phyloP scores from a whole-genome alignment of 1,140 invertebrate genomes.

The Triops longicaudatus region DNA sequence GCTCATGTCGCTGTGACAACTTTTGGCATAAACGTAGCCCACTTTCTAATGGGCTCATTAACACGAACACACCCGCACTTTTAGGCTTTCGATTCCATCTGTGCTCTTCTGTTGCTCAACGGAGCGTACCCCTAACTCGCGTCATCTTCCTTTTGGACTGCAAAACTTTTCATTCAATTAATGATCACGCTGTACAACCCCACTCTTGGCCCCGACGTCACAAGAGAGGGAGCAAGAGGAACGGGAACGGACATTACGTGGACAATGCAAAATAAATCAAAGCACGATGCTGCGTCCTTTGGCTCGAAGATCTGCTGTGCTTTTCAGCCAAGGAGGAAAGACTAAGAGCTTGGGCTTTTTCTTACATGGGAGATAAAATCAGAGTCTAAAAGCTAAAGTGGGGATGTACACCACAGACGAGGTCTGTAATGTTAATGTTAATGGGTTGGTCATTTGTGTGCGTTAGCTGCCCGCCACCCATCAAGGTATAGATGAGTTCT shows the following conservation, averaged over 20 bases:
- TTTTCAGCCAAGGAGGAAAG: not conserved
- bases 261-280: conserved; percentile 4
- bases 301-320: not conserved
- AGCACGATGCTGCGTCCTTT: not conserved
- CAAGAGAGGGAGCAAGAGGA: not conserved
- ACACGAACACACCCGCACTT: conserved; percentile 9
- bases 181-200: not conserved
- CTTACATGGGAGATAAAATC: conserved; percentile 1
- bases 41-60: conserved; percentile 6
- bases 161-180: conserved; percentile 8
- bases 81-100: not conserved
- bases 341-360: not conserved
- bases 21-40: conserved; percentile 1
- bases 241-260: not conserved
- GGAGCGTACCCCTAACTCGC: not conserved
- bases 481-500: conserved; percentile 2
- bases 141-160: not conserved
- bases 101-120: conserved; percentile 1
- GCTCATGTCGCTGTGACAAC: not conserved
- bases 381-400: not conserved
- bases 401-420: not conserved
- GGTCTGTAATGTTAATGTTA: not conserved
- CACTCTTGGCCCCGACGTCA: not conserved
- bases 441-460: conserved; percentile 14
- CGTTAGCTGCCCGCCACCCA: conserved; percentile 9